Evolutionary conservation across 1,140 invertebrate genomes (phyloP).

Genomic region (Lordiphosa mommai): DNA sequence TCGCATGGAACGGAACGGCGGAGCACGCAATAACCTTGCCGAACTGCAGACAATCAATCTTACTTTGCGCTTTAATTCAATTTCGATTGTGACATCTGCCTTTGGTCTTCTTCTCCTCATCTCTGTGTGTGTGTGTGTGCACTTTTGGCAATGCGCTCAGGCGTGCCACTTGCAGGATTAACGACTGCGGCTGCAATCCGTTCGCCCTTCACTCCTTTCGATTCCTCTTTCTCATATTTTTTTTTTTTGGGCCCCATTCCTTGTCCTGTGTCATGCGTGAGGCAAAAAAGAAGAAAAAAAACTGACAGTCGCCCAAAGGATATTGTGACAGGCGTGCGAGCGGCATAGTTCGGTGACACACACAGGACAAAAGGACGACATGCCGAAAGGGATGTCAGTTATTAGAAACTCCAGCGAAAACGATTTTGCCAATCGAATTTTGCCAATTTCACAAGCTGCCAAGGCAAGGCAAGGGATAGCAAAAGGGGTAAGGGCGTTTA

Average conservation of each 20-base stretch:
- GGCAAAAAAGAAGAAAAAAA: slow-evolving; percentile 43
- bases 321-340: slow-evolving; percentile 70
- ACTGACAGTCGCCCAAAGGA: slow-evolving; percentile 72
- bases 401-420: slow-evolving; percentile 67
- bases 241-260: slow-evolving; percentile 20
- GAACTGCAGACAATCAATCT: slow-evolving; percentile 77
- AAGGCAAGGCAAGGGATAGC: slow-evolving; percentile 13
- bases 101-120: slow-evolving; percentile 50
- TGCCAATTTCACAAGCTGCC: slow-evolving; percentile 56
- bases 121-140: slow-evolving; percentile 23
- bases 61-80: slow-evolving; percentile 78
- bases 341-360: slow-evolving; percentile 46
- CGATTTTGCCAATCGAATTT: slow-evolving; percentile 76
- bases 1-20: slow-evolving; percentile 10
- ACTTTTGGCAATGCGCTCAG: slow-evolving; percentile 73
- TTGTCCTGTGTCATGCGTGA: slow-evolving; percentile 62
- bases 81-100: slow-evolving; percentile 78
- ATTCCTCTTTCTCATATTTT: slow-evolving; percentile 11
- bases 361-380: slow-evolving; percentile 49
- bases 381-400: slow-evolving; percentile 49
- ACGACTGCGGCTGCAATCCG: slow-evolving; percentile 66
- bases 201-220: slow-evolving; percentile 32
- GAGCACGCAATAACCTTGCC: slow-evolving; percentile 70
- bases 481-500: slow-evolving; percentile 47
- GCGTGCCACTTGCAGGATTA: slow-evolving; percentile 75